Percentiles rank a stretch among this genome's conserved stretches.
Conservation (phyloP, 2,797 vertebrate genomes). For the Pogonophryne albipinna region DNA sequence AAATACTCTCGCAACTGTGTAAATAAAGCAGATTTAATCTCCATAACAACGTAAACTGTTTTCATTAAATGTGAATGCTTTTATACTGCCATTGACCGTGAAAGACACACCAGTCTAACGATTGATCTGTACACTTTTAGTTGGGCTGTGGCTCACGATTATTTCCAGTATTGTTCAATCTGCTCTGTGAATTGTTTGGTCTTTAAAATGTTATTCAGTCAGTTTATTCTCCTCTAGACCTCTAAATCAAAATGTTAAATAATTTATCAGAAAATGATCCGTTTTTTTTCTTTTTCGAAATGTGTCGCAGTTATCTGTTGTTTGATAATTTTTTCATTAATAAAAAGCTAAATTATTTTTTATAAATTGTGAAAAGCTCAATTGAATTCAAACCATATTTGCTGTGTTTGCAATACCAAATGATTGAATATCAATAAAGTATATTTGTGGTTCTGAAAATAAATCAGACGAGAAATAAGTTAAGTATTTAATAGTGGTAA, state of each 20-base stretch:
- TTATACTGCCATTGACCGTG: not conserved
- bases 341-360: too few relatives aligned
- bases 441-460: not conserved
- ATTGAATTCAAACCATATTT: not conserved
- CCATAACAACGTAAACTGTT: not conserved
- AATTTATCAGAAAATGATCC: too few relatives aligned
- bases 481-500: not conserved
- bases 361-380: not conserved
- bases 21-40: conserved; percentile 30
- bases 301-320: too few relatives aligned
- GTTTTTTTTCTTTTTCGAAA: too few relatives aligned
- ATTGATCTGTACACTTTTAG: not conserved
- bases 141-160: not conserved
- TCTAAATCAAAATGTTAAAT: not conserved
- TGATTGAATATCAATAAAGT: not conserved
- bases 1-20: conserved; percentile 50
- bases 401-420: not conserved
- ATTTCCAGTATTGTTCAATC: conserved; percentile 1
- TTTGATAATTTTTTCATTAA: not conserved
- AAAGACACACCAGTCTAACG: not conserved
- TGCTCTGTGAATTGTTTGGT: not conserved
- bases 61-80: conserved; percentile 13
- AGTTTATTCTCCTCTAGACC: not conserved
- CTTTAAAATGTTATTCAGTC: not conserved
- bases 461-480: not conserved